Conservation (phyloP, 2,113 vertebrate species). For the Mastomys natalensis region DNA sequence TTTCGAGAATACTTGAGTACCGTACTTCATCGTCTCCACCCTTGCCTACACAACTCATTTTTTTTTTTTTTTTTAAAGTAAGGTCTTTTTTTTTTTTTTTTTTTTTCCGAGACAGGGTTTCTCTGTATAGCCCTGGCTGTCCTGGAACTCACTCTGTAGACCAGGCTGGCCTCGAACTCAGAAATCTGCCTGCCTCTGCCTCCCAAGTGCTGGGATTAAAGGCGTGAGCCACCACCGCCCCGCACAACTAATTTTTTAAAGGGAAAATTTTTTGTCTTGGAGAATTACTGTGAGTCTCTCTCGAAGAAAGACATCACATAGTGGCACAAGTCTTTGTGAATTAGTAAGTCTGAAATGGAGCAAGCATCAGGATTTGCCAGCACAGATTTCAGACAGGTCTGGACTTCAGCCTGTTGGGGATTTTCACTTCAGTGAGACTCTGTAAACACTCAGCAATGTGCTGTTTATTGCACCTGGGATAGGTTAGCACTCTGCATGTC, state of each 20-base stretch:
- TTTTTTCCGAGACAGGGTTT: neutral
- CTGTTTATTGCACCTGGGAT: neutral
- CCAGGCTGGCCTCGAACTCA: neutral
- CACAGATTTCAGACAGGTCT: neutral
- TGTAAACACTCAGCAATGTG: neutral
- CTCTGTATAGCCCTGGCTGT: neutral
- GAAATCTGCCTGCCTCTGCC: neutral
- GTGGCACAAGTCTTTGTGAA: neutral
- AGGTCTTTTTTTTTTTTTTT: neutral
- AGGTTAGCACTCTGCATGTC: neutral
- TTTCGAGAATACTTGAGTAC: neutral
- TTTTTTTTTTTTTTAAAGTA: neutral
- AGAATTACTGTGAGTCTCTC: conserved; percentile 19
- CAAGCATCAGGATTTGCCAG: neutral
- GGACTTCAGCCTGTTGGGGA: neutral
- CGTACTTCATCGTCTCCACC: neutral
- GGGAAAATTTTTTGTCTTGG: neutral
- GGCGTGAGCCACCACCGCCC: neutral
- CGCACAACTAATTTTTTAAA: neutral
- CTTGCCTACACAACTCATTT: neutral
- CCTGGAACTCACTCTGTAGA: neutral
- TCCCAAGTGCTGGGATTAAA: neutral
- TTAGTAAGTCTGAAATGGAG: neutral
- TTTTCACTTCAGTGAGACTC: neutral
- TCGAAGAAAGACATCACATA: neutral